These are phyloP conservation scores for Cavia aperea DNA, from an alignment of 2,113 vertebrate genomes.

Conservation along the genomic window DNA sequence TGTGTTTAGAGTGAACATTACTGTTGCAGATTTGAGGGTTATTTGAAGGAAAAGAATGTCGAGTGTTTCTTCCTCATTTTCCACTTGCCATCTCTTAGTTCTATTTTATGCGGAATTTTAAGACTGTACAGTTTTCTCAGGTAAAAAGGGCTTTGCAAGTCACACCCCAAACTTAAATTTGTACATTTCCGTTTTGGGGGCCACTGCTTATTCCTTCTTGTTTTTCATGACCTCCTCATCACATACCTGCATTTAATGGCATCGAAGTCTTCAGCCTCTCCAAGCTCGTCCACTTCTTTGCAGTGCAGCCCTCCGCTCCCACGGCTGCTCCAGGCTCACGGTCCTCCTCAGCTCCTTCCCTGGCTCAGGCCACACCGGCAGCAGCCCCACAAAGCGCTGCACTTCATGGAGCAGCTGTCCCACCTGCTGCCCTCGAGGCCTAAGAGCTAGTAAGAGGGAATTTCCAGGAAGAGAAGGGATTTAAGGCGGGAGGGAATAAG, in stretches of 20 bases:
- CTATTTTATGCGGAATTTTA: neutral
- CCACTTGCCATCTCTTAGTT: neutral
- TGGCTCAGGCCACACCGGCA: neutral
- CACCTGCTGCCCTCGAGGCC: neutral
- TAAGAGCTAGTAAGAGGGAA: neutral
- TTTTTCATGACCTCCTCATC: neutral
- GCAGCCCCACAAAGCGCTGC: neutral
- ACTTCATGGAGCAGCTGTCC: neutral
- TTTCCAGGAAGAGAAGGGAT: neutral
- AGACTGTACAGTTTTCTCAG: neutral
- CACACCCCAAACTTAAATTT: neutral
- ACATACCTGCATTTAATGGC: neutral
- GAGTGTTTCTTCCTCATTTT: neutral
- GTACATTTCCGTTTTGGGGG: neutral
- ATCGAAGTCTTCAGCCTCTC: neutral
- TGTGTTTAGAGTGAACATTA: neutral
- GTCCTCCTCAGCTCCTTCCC: neutral
- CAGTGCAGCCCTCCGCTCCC: neutral
- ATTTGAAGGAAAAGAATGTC: neutral
- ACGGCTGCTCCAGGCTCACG: neutral
- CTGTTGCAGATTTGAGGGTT: neutral
- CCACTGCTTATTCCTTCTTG: neutral
- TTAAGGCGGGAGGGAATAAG: neutral
- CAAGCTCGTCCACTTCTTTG: neutral
- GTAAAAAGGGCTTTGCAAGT: neutral